Conservation (phyloP, 2,113 vertebrate genomes). For the Fulica atra region DNA sequence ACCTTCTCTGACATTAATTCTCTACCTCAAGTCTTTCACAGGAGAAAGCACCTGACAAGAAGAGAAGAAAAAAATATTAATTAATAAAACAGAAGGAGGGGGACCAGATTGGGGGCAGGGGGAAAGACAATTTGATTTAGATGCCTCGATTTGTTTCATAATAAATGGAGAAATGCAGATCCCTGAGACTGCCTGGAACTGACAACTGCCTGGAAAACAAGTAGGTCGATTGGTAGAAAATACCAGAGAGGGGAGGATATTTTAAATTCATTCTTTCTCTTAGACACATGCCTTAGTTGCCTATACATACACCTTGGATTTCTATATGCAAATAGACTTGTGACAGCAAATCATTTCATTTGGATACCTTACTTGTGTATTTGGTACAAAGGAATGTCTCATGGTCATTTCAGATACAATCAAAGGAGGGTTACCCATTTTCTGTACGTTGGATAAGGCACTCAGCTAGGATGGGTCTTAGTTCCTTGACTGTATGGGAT, state of each 20-base stretch:
- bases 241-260: neutral
- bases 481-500: rapidly evolving
- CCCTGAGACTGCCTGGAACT: neutral
- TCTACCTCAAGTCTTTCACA: neutral
- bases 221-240: neutral
- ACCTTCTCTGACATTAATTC: neutral
- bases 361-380: neutral
- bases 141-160: neutral
- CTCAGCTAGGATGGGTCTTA: neutral
- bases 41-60: neutral
- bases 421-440: neutral
- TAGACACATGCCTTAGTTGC: neutral
- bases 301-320: neutral
- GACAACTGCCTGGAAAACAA: neutral
- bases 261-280: neutral
- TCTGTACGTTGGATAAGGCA: neutral
- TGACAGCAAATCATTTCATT: neutral
- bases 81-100: neutral
- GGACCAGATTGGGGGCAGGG: neutral
- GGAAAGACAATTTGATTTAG: neutral
- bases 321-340: rapidly evolving
- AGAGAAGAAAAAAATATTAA: neutral
- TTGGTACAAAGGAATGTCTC: neutral
- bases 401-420: neutral
- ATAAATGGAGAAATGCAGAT: neutral